Base-by-base conservation (phyloP, 2,888 invertebrate species). In the Cephus runcator region DNA sequence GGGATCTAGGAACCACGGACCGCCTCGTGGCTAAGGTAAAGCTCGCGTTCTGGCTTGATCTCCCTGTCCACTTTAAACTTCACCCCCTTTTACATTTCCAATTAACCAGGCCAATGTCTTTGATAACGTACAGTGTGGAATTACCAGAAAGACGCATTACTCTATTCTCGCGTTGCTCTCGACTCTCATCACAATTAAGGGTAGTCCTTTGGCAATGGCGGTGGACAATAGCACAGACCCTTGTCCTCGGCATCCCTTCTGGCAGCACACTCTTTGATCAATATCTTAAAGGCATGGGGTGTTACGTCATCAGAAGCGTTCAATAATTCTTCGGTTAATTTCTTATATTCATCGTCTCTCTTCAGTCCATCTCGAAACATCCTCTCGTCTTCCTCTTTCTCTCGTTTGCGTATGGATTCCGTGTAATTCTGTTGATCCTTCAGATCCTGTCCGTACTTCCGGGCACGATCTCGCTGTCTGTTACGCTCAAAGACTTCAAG, bases 241-340 rank as follows among this genome's bases (percentile, higher is more conserved):
- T 83, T 85, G 56, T 83, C 83, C 80, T 87, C 84, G 40, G 81
- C 82, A 69, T 81, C 79, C 75, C 77, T 82, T 68, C 83, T 85
- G 69, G 80, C 80, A 6, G 81, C 83, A 79, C 83, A 85, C 35
- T 87, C 83, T 75, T 84, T 85, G 74, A 88, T 75, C 76, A 85
- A 77, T 34, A 79, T 77, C 80, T 85, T 85, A 79, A 88, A 88
- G 69, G 88, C 87, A 78, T 85, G 87, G n/a, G 87, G 85, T 76
- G 81, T 83, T 76, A 87, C 80, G 76, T 83, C 82, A 76, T 88
- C 86, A 40, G 88, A 85, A 77, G 86, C 84, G n/a, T 82, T 80
- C 76, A 85, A 69, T 68, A 87, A 77, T 74, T 85, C 83, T n/a
- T 85, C 81, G 33, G 82, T 81, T 73, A 86, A 80, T 73, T 80